Conservation (phyloP, 2,888 invertebrate genomes). For the Parapristionchus giblindavisi region DNA sequence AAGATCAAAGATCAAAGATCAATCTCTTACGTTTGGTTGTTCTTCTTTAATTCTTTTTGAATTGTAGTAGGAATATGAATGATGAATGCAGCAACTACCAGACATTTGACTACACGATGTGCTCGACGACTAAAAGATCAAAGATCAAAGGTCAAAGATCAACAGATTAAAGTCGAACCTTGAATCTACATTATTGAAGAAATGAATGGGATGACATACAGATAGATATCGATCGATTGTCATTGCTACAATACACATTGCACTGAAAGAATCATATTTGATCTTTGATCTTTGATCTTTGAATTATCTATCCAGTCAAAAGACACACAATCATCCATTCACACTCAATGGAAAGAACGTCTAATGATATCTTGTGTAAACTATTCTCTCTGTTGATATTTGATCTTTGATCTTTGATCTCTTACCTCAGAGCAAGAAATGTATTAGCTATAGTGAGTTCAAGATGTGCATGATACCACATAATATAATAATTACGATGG, state of each 20-base stretch:
- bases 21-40: constrained; percentile 9
- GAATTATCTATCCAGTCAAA: background rate
- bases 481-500: constrained; percentile 75
- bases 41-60: constrained; percentile 68
- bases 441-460: constrained; percentile 72
- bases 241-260: constrained; percentile 73
- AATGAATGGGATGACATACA: constrained; percentile 70
- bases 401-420: background rate
- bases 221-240: constrained; percentile 73
- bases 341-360: background rate
- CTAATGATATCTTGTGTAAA: too few species aligned
- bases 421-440: constrained; percentile 71
- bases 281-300: too few species aligned
- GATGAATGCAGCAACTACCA: constrained; percentile 70
- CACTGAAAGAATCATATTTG: too few species aligned
- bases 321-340: background rate
- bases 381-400: too few species aligned
- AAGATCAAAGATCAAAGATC: background rate
- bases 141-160: background rate
- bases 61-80: constrained; percentile 72
- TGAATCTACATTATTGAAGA: constrained; percentile 68
- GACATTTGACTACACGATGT: constrained; percentile 69
- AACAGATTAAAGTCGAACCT: constrained; percentile 35
- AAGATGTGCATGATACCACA: constrained; percentile 73
- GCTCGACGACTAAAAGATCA: constrained; percentile 58